phyloP scores from a whole-genome alignment of 1,140 invertebrate genomes.

The Homalodisca vitripennis region DNA sequence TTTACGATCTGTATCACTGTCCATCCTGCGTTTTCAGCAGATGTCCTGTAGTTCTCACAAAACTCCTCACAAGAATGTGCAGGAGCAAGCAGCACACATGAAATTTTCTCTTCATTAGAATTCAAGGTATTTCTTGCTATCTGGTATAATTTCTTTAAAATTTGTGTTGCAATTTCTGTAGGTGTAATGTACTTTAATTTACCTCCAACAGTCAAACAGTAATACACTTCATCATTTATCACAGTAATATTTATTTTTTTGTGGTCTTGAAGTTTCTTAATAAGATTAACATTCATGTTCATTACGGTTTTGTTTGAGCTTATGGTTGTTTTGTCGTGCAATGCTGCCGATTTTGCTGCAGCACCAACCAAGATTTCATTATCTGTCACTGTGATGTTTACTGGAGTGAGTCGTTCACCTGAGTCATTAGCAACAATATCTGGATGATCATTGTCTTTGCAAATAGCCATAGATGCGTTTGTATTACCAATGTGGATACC shows the following conservation, averaged over 20 bases:
- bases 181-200: not conserved
- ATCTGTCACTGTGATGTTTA: not conserved
- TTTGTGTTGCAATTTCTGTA: not conserved
- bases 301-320: not conserved
- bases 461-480: not conserved
- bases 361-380: not conserved
- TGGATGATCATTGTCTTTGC: constrained; percentile 15
- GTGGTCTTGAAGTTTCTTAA: too few relatives aligned
- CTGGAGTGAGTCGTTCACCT: not conserved
- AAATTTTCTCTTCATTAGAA: not conserved
- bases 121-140: not conserved
- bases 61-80: not conserved
- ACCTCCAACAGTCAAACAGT: not conserved
- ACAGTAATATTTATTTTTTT: not conserved
- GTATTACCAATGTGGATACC: constrained; percentile 19
- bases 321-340: not conserved
- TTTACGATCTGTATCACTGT: constrained; percentile 5
- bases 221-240: not conserved
- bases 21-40: constrained; percentile 15
- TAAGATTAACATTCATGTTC: not conserved
- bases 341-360: not conserved
- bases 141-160: not conserved
- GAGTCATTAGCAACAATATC: not conserved
- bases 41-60: not conserved
- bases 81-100: not conserved